Base-by-base conservation (phyloP, 2,888 invertebrate species). In the Eilema sororculum region DNA sequence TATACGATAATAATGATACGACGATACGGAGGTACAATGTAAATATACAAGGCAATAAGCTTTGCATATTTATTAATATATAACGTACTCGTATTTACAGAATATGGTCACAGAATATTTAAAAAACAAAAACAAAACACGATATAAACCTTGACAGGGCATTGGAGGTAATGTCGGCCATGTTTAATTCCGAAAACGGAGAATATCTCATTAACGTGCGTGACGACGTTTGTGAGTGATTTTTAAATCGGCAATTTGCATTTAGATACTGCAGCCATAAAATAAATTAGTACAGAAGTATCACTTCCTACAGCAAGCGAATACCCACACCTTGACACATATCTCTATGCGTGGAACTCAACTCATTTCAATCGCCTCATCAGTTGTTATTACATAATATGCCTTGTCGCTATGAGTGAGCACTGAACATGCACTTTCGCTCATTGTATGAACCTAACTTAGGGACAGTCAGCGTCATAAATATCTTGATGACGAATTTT, bases 21-120 rank as follows among this genome's bases (percentile, higher is more conserved):
- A 20, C 6, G 3, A 30, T 59, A 22, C n/a, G 25, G 10, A 16
- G 20, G 16, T 16, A 61, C 33, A 61, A 6, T n/a, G 10, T 56
- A 37, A 63, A 37, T 13, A 25, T 56, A 30, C 52, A 56, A 16
- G 52, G 52, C 25, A 24, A 58, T 58, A 24, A 24, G 25, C 30
- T 64, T 28, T 63, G 28, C 46, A 52, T 64, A 12, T 61, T 61
- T 61, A 61, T 37, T 61, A 37, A 33, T 61, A 33, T 61, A 41
- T 64, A 46, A 20, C 12, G n/a, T 52, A 22, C 28, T 12, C n/a
- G 6, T n/a, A 28, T n/a, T 30, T 28, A 30, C 5, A 25, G 58
- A 24, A 58, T 58, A 28, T 28, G 6, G 52, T 16, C 22, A 52
- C 30, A 22, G 22, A 30, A 65, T 52, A 65, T 65, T 65, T 28